phyloP scores from a whole-genome alignment of 2,113 vertebrate species.

The Catagonus wagneri region DNA sequence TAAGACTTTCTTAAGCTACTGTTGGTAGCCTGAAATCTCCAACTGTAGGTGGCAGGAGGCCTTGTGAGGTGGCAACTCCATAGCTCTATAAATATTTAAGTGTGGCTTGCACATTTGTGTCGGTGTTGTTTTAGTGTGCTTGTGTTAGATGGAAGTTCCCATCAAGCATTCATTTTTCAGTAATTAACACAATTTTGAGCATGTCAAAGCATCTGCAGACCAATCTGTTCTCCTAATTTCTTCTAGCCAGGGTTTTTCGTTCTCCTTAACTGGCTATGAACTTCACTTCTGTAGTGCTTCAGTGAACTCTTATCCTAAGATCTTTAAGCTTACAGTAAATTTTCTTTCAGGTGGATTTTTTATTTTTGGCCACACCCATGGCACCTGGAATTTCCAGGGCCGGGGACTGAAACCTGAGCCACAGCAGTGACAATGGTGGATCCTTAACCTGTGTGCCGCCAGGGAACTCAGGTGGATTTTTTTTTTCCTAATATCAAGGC shows the following conservation, averaged over 20 bases:
- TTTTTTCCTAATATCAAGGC: background rate
- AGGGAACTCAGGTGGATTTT: background rate
- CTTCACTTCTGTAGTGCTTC: background rate
- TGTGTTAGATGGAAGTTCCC: background rate
- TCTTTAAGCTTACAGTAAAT: background rate
- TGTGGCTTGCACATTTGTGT: rapidly evolving
- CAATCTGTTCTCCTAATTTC: background rate
- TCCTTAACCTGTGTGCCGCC: too few relatives aligned
- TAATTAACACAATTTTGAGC: background rate
- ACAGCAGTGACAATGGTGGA: too few relatives aligned
- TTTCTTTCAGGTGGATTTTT: background rate
- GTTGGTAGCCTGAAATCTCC: background rate
- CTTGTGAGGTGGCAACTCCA: background rate
- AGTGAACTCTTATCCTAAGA: background rate
- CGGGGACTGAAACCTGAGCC: too few relatives aligned
- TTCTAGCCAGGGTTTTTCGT: background rate
- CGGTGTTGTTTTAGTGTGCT: background rate
- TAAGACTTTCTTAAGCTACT: background rate
- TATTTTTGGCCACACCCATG: too few relatives aligned
- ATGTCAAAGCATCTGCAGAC: background rate
- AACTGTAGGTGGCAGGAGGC: background rate
- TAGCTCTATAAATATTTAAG: background rate
- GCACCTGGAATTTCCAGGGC: too few relatives aligned
- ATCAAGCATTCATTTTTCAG: background rate
- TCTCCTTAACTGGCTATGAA: background rate